Conservation (phyloP, 1,140 invertebrate genomes). For the Fopius arisanus region DNA sequence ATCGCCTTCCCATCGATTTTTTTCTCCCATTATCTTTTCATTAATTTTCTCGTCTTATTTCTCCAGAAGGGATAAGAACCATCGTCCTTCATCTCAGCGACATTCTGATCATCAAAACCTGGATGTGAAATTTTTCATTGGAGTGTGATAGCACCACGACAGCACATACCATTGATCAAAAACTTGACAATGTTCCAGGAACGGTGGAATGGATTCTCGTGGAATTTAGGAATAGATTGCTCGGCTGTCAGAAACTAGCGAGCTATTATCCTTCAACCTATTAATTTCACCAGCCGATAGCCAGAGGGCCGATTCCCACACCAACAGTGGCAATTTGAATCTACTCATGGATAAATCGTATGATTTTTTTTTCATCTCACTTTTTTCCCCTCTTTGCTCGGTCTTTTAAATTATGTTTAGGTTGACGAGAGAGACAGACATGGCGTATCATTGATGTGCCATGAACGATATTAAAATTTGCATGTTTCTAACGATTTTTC, state of each 20-base stretch:
- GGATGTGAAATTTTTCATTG: not conserved
- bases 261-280: slow-evolving; percentile 54
- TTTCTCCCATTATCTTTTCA: not conserved
- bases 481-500: not conserved
- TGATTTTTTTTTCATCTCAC: not conserved
- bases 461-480: not conserved
- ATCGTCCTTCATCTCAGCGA: not conserved
- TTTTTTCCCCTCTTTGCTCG: slow-evolving; percentile 17
- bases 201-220: slow-evolving; percentile 19
- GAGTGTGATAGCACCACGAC: not conserved
- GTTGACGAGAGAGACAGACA: not conserved
- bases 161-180: too few species aligned
- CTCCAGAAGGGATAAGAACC: not conserved
- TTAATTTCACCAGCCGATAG: slow-evolving; percentile 47
- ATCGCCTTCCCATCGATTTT: not conserved
- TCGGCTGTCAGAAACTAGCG: slow-evolving; percentile 29
- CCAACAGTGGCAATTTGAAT: slow-evolving; percentile 45
- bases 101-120: not conserved
- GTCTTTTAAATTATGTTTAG: not conserved
- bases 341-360: slow-evolving; percentile 18
- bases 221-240: slow-evolving; percentile 55
- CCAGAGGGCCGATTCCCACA: slow-evolving; percentile 42
- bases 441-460: not conserved
- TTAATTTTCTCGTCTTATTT: not conserved
- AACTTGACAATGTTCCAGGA: not conserved